These are phyloP conservation scores for Sturnira hondurensis DNA, from an alignment of 2,113 vertebrate genomes.

Conservation along the genomic window DNA sequence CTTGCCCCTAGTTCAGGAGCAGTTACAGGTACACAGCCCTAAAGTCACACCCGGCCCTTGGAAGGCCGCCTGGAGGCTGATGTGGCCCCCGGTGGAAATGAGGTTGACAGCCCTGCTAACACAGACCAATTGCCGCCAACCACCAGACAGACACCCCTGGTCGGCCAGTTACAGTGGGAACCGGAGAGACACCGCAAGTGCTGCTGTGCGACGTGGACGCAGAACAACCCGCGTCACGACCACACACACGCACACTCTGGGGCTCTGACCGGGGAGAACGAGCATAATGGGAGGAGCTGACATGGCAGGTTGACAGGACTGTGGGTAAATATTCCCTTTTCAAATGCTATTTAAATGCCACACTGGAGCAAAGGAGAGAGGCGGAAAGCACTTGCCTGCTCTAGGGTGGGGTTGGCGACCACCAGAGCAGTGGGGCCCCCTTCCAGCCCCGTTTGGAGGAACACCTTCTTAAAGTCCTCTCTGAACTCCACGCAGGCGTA, in stretches of 20 bases:
- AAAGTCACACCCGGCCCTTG: too few species aligned
- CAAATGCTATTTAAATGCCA: neutral
- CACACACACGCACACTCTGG: neutral
- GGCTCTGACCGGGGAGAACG: neutral
- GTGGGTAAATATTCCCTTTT: neutral
- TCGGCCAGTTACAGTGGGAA: neutral
- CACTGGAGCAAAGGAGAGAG: neutral
- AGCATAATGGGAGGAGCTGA: neutral
- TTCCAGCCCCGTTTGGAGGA: constrained; percentile 70
- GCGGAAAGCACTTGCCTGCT: constrained; percentile 61
- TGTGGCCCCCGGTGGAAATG: too few species aligned
- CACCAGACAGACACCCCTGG: neutral
- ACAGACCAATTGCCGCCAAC: neutral
- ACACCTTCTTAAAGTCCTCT: constrained; percentile 76
- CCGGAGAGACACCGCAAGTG: neutral
- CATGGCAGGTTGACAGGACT: neutral
- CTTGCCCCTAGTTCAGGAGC: too few species aligned
- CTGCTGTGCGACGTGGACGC: neutral
- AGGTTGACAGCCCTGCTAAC: too few species aligned
- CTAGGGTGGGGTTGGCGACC: constrained; percentile 58
- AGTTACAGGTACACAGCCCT: too few species aligned
- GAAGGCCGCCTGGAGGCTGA: too few species aligned
- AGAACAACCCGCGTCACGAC: neutral
- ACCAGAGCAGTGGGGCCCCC: constrained; percentile 69
- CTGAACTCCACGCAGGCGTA: constrained; percentile 68